Conservation (phyloP, 2,797 vertebrate genomes). For the Pristis pectinata region DNA sequence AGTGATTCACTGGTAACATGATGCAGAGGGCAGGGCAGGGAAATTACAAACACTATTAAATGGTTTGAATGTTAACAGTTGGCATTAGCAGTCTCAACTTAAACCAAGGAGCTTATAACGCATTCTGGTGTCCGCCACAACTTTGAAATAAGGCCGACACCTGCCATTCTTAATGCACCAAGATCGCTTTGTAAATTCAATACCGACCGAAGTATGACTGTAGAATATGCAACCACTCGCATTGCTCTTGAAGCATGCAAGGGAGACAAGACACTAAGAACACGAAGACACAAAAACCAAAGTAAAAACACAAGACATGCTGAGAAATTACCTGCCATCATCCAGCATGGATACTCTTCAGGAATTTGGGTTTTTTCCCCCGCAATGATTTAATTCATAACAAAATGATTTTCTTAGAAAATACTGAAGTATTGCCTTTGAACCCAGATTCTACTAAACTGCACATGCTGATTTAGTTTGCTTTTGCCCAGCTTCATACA, state of each 20-base stretch:
- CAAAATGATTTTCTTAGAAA: slow-evolving; percentile 27
- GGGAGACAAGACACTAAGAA: background rate
- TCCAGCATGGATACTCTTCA: background rate
- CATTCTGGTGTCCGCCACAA: background rate
- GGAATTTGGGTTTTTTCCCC: background rate
- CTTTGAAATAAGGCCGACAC: background rate
- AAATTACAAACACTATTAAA: background rate
- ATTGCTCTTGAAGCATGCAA: background rate
- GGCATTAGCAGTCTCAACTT: background rate
- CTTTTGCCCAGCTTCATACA: background rate
- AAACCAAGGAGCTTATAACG: background rate
- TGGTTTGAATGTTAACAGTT: background rate
- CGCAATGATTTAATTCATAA: slow-evolving; percentile 7
- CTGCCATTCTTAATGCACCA: background rate
- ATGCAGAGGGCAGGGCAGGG: background rate
- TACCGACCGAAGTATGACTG: background rate
- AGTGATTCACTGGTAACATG: background rate
- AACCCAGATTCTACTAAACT: background rate
- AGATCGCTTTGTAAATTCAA: background rate
- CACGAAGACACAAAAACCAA: background rate
- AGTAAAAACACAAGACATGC: background rate
- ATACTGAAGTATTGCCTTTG: slow-evolving; percentile 16
- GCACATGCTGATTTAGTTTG: background rate
- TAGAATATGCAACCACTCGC: background rate
- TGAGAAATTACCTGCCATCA: background rate